Percentiles rank a stretch among this genome's conserved stretches.
These are phyloP conservation scores for Synanthedon vespiformis DNA, from an alignment of 2,888 invertebrate genomes.

Conservation along the genomic window DNA sequence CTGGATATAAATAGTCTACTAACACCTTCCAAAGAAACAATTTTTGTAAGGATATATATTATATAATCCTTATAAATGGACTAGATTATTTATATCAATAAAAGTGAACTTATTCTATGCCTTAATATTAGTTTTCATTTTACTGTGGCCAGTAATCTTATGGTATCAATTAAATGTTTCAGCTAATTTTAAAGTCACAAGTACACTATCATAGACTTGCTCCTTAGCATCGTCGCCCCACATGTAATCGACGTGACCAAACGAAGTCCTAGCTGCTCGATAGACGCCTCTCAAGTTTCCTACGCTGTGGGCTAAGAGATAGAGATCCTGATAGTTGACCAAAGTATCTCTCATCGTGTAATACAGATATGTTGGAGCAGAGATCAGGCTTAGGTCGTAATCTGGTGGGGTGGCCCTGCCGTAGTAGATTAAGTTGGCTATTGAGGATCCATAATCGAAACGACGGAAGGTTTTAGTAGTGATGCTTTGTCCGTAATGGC, in stretches of 20 bases:
- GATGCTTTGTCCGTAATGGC: constrained; percentile 36
- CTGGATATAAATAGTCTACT: too few relatives aligned
- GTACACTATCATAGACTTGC: constrained; percentile 18
- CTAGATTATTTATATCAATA: too few relatives aligned
- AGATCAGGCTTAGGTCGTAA: constrained; percentile 24
- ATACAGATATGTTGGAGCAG: constrained; percentile 23
- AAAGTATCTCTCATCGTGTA: constrained; percentile 22
- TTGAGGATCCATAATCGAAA: constrained; percentile 16
- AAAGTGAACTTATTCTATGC: too few relatives aligned
- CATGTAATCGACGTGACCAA: constrained; percentile 35
- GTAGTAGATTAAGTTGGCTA: constrained; percentile 24
- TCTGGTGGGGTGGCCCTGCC: constrained; percentile 24
- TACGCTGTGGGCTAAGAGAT: constrained; percentile 13
- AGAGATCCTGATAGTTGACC: constrained; percentile 22
- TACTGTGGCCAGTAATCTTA: too few relatives aligned
- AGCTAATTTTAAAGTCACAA: constrained; percentile 19
- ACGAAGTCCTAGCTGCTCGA: constrained; percentile 5
- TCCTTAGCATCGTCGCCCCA: constrained; percentile 25
- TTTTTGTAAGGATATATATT: too few relatives aligned
- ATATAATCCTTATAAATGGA: too few relatives aligned
- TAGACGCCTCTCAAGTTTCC: constrained; percentile 13
- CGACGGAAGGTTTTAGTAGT: constrained; percentile 25
- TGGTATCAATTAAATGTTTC: constrained; percentile 9
- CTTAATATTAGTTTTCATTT: too few relatives aligned
- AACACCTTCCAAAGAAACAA: too few relatives aligned